Percentiles rank a stretch among this genome's conserved stretches.
phyloP scores from a whole-genome alignment of 2,888 invertebrate species.

The Ctena decussata region DNA sequence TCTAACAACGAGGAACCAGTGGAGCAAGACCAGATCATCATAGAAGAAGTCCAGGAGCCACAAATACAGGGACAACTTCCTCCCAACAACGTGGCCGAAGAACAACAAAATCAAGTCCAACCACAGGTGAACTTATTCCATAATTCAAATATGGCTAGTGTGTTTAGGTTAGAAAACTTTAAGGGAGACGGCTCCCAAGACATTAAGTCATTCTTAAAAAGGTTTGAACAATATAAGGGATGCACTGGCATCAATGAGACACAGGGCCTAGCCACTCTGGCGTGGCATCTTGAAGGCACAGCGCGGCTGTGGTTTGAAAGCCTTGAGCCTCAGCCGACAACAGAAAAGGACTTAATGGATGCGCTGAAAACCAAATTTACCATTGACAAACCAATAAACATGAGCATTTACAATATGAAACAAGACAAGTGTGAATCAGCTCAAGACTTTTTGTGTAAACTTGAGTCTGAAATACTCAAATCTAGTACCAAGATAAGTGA shows the following conservation, averaged over 20 bases:
- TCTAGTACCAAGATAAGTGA: neutral
- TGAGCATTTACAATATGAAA: slow-evolving; percentile 7
- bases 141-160: no score
- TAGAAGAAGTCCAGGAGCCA: no score
- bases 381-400: neutral
- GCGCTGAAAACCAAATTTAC: neutral
- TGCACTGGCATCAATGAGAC: slow-evolving; percentile 16
- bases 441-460: neutral
- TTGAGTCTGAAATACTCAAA: slow-evolving; percentile 28
- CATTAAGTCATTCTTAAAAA: no score
- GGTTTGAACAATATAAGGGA: slow-evolving; percentile 14
- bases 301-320: slow-evolving; percentile 17
- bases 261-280: slow-evolving; percentile 6
- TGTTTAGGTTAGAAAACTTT: no score
- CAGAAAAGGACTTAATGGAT: neutral
- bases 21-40: no score
- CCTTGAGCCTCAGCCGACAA: neutral
- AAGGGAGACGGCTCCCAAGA: no score
- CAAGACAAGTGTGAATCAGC: slow-evolving; percentile 5
- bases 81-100: no score
- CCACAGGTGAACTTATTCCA: no score
- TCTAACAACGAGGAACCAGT: no score
- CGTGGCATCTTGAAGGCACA: slow-evolving; percentile 17
- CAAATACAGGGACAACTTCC: no score
- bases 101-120: neutral